These are phyloP conservation scores for Epinephelus cyanopodus DNA, from an alignment of 2,113 vertebrate species.

Conservation along the genomic window DNA sequence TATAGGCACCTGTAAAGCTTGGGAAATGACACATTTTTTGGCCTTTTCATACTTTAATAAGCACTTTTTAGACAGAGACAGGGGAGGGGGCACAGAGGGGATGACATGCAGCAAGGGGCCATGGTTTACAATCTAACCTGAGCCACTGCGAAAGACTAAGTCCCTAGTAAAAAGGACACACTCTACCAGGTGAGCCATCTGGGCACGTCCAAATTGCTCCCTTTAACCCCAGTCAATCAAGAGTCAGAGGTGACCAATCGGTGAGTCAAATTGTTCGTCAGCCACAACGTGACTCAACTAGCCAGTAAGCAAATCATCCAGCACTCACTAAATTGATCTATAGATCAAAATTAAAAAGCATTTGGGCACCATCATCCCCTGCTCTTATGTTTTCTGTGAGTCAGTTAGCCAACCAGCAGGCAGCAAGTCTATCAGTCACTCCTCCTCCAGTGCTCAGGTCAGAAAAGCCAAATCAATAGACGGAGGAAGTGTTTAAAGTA, in stretches of 20 bases:
- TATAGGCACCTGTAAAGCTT: too few species aligned
- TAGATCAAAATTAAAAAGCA: background rate
- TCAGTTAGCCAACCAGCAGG: background rate
- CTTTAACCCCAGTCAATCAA: background rate
- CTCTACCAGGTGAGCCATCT: too few species aligned
- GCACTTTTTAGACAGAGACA: too few species aligned
- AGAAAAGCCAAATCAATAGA: constrained; percentile 25
- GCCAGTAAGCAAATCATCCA: background rate
- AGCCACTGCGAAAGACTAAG: too few species aligned
- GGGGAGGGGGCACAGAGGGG: too few species aligned
- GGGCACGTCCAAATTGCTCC: background rate
- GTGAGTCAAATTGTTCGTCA: background rate
- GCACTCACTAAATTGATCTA: background rate
- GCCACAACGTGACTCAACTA: background rate
- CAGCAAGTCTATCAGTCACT: background rate
- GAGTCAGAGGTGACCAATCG: background rate
- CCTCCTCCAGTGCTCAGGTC: constrained; percentile 6
- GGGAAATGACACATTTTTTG: too few species aligned
- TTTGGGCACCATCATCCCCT: background rate
- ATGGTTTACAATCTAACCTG: too few species aligned
- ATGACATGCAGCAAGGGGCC: too few species aligned
- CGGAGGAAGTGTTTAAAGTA: constrained; percentile 23
- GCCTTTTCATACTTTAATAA: too few species aligned
- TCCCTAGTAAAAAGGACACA: too few species aligned
- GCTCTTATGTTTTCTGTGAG: background rate